Conservation (phyloP, 2,797 vertebrate genomes). For the Macrochelys suwanniensis region DNA sequence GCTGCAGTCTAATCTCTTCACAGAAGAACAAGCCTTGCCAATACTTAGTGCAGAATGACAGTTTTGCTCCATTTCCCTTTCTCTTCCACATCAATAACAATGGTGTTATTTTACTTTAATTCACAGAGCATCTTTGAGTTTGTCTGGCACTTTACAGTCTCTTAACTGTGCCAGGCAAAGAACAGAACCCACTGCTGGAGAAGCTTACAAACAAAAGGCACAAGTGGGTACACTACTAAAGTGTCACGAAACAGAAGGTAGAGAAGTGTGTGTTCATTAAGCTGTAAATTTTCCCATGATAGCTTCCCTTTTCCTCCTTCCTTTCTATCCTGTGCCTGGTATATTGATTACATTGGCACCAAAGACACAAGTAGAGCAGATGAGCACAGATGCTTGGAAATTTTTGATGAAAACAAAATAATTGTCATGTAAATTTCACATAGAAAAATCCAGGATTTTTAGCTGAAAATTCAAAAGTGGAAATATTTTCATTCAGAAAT, state of each 20-base stretch:
- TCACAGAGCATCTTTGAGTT: neutral
- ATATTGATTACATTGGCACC: neutral
- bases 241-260: neutral
- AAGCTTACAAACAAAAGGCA: neutral
- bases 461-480: neutral
- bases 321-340: neutral
- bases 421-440: neutral
- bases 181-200: neutral
- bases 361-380: neutral
- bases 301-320: neutral
- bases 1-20: neutral
- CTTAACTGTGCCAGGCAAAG: neutral
- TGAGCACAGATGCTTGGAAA: neutral
- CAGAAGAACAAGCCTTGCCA: neutral
- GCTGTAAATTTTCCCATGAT: neutral
- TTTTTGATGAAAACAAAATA: neutral
- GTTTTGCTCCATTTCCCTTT: neutral
- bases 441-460: neutral
- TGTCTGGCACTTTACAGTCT: neutral
- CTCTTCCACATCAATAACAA: neutral
- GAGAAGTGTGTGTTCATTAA: neutral
- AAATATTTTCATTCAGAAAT: neutral
- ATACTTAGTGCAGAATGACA: neutral
- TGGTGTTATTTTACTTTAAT: neutral
- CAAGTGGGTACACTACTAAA: fast-evolving